Conservation (phyloP, 2,113 vertebrate species). For the Syrmaticus mikado region DNA sequence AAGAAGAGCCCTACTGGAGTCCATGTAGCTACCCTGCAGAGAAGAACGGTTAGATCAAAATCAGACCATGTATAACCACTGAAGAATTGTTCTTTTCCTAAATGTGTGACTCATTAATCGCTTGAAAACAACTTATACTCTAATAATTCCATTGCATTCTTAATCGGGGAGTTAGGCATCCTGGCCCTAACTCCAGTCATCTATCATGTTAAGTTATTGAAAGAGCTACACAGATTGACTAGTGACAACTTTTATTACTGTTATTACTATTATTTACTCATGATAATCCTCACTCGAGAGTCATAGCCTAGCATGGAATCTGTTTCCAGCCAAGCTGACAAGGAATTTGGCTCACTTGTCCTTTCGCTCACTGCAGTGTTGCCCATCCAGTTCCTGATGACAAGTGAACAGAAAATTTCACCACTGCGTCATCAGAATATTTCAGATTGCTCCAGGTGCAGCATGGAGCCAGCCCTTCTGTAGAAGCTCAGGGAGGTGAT, state of each 20-base stretch:
- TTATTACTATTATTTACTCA: neutral
- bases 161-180: neutral
- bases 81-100: neutral
- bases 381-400: conserved; percentile 19
- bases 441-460: conserved; percentile 33
- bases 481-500: neutral
- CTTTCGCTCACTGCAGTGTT: neutral
- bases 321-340: neutral
- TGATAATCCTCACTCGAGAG: neutral
- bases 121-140: neutral
- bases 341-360: conserved; percentile 29
- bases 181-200: neutral
- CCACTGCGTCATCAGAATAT: neutral
- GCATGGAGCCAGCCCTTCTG: neutral
- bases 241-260: neutral
- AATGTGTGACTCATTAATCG: neutral
- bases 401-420: conserved; percentile 53
- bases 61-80: neutral
- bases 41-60: neutral
- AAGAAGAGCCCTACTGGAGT: neutral
- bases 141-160: neutral
- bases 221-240: neutral
- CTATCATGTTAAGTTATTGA: neutral
- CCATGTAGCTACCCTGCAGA: neutral
- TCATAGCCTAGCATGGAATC: neutral